phyloP scores from a whole-genome alignment of 2,888 invertebrate species.

The Acanthosepion pharaonis region DNA sequence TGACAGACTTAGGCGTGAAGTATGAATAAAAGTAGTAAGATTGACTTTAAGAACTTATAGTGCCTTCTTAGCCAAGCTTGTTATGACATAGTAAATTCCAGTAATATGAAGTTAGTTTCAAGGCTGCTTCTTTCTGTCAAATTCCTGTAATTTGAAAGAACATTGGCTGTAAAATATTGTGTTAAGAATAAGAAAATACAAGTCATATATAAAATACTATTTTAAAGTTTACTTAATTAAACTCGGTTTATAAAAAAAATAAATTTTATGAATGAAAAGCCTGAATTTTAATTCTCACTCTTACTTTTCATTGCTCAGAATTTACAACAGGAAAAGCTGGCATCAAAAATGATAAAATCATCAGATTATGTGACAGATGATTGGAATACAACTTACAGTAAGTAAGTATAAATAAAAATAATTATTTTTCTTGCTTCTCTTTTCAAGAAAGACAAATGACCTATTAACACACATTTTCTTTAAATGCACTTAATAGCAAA shows the following conservation, averaged over 20 bases:
- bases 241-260: background rate
- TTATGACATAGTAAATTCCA: too few species aligned
- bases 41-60: too few species aligned
- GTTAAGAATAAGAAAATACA: too few species aligned
- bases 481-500: too few species aligned
- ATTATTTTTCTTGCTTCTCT: background rate
- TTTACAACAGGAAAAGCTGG: background rate
- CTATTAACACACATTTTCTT: too few species aligned
- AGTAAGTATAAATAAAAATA: background rate
- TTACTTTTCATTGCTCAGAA: background rate
- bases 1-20: too few species aligned
- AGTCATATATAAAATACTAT: background rate
- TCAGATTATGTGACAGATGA: constrained; percentile 24
- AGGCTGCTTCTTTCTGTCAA: too few species aligned
- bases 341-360: background rate
- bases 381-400: background rate
- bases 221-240: background rate
- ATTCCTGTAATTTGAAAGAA: too few species aligned
- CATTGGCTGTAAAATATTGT: too few species aligned
- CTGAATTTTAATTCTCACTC: background rate
- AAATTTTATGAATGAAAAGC: background rate
- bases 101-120: too few species aligned
- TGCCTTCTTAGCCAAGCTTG: too few species aligned
- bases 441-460: background rate
- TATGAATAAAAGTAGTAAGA: too few species aligned